Evolutionary conservation across 2,113 vertebrate genomes (phyloP).

Genomic region (Channa argus): DNA sequence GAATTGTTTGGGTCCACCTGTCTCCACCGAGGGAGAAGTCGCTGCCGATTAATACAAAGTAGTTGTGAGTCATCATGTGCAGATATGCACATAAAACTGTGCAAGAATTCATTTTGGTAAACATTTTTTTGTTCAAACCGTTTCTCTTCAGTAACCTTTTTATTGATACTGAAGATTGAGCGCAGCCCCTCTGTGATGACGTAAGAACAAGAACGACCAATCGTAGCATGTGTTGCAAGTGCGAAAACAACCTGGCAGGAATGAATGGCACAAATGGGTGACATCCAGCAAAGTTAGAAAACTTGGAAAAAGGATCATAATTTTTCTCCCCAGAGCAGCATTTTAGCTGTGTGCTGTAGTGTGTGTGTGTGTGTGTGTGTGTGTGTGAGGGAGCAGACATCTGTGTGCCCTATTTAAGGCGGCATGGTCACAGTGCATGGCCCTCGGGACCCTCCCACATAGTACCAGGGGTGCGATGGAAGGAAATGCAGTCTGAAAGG

Average conservation of each 20-base stretch:
- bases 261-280: conserved; percentile 33
- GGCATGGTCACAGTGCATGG: conserved; percentile 23
- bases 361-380: conserved; percentile 57
- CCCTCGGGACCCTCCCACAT: conserved; percentile 56
- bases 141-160: not conserved
- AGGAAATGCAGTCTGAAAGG: conserved; percentile 42
- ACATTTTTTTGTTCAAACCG: too few relatives aligned
- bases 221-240: not conserved
- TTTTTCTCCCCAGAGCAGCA: conserved; percentile 30
- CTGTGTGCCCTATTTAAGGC: conserved; percentile 55
- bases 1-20: too few relatives aligned
- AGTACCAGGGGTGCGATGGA: conserved; percentile 23
- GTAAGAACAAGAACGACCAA: conserved; percentile 13
- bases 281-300: conserved; percentile 31
- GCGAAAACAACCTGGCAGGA: conserved; percentile 8
- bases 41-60: too few relatives aligned
- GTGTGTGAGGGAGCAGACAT: conserved; percentile 60
- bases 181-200: too few relatives aligned
- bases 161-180: too few relatives aligned
- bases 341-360: conserved; percentile 18
- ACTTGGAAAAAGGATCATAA: conserved; percentile 20
- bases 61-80: too few relatives aligned
- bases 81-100: too few relatives aligned
- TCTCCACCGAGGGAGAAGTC: too few relatives aligned
- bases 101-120: too few relatives aligned